Evolutionary conservation across 2,797 vertebrate genomes (phyloP).

Genomic region (Pangasius sanitwongsei): DNA sequence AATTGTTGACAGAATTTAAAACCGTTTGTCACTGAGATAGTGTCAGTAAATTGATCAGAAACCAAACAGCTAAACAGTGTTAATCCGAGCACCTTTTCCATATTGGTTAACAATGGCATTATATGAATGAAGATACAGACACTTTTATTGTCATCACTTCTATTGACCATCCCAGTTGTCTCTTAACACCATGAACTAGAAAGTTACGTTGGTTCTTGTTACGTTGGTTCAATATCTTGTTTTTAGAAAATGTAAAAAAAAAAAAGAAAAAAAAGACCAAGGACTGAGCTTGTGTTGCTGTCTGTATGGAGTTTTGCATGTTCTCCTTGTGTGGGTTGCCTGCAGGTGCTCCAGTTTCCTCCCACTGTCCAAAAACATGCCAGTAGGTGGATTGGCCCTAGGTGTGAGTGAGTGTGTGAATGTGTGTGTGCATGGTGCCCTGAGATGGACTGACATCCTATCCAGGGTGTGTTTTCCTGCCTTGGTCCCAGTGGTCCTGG

Average conservation of each 20-base stretch:
- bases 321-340: neutral
- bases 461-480: constrained; percentile 4
- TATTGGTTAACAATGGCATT: neutral
- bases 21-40: neutral
- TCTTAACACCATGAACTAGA: neutral
- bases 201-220: neutral
- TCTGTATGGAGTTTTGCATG: neutral
- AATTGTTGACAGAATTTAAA: neutral
- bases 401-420: neutral
- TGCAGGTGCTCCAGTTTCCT: neutral
- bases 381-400: neutral
- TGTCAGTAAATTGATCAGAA: neutral
- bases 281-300: neutral
- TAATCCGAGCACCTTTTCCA: neutral
- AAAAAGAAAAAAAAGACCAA: neutral
- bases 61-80: neutral
- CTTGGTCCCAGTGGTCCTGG: neutral
- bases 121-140: neutral
- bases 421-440: neutral
- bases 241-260: neutral
- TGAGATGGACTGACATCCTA: neutral
- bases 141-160: neutral
- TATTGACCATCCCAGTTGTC: neutral
- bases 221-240: neutral
- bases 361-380: neutral